These are phyloP conservation scores for Caradrina kadenii DNA, from an alignment of 2,888 invertebrate species.

Conservation along the genomic window DNA sequence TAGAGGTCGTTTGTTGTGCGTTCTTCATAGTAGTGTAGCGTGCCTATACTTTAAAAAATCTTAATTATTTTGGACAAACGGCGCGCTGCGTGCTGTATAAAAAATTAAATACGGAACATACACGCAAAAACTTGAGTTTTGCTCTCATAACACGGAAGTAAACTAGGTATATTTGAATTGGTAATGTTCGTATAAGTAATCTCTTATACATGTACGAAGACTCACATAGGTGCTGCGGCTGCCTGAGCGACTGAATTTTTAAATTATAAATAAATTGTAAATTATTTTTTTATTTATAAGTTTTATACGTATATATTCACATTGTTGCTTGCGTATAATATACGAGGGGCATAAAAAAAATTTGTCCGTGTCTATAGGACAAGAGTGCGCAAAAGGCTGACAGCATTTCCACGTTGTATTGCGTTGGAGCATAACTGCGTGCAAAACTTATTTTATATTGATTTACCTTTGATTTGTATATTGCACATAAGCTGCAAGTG, in stretches of 20 bases:
- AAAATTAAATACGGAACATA: conserved; percentile 27
- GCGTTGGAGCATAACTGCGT: no score
- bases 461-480: background rate
- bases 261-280: no score
- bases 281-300: no score
- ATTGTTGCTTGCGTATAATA: no score
- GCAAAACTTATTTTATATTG: conserved; percentile 5
- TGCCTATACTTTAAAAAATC: conserved; percentile 3
- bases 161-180: conserved; percentile 43
- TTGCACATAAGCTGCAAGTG: conserved; percentile 3
- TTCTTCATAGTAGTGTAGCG: background rate
- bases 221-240: background rate
- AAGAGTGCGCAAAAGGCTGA: no score
- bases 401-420: no score
- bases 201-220: conserved; percentile 24
- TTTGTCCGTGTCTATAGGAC: no score
- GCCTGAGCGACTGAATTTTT: conserved; percentile 5
- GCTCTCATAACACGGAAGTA: conserved; percentile 55
- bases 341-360: no score
- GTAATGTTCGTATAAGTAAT: conserved; percentile 48
- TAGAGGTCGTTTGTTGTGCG: conserved; percentile 14
- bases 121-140: conserved; percentile 41
- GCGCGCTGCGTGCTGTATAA: conserved; percentile 8
- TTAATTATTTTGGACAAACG: background rate
- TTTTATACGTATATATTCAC: no score